Evolutionary conservation across 1,140 invertebrate species (phyloP).

Genomic region (Leptinotarsa undecemlineata): DNA sequence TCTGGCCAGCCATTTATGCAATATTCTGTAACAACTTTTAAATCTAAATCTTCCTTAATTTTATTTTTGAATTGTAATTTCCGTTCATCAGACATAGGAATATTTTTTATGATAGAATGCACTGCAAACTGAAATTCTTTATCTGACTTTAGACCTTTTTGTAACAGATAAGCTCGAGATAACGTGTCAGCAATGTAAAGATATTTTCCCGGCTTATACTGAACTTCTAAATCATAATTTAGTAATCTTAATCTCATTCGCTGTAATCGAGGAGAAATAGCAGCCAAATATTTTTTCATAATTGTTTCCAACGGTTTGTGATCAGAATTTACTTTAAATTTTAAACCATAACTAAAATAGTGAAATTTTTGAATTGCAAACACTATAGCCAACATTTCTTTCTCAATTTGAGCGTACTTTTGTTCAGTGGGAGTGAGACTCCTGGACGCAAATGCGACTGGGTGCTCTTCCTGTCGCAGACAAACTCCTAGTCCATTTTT

Average conservation of each 20-base stretch:
- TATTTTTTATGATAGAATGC: constrained; percentile 14
- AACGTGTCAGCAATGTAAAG: constrained; percentile 48
- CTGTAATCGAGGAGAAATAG: constrained; percentile 48
- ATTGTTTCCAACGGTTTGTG: constrained; percentile 29
- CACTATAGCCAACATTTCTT: not conserved
- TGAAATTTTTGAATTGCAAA: not conserved
- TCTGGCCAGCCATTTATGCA: not conserved
- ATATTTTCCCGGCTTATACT: constrained; percentile 45
- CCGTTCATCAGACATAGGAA: not conserved
- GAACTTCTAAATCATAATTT: constrained; percentile 43
- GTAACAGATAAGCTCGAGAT: constrained; percentile 27
- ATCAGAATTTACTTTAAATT: constrained; percentile 3
- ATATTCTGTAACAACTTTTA: not conserved
- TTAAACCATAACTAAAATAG: not conserved
- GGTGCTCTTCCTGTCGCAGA: not conserved
- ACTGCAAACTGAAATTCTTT: constrained; percentile 6
- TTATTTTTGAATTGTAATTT: constrained; percentile 15
- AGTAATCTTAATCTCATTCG: constrained; percentile 45
- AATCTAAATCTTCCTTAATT: not conserved
- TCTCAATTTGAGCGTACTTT: not conserved
- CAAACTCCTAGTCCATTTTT: not conserved
- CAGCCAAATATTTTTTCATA: constrained; percentile 28
- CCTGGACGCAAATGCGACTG: not conserved
- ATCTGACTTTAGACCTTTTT: constrained; percentile 5
- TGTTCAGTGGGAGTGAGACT: not conserved